Base-by-base conservation (phyloP, 2,797 vertebrate genomes). In the Eulemur albifrons region DNA sequence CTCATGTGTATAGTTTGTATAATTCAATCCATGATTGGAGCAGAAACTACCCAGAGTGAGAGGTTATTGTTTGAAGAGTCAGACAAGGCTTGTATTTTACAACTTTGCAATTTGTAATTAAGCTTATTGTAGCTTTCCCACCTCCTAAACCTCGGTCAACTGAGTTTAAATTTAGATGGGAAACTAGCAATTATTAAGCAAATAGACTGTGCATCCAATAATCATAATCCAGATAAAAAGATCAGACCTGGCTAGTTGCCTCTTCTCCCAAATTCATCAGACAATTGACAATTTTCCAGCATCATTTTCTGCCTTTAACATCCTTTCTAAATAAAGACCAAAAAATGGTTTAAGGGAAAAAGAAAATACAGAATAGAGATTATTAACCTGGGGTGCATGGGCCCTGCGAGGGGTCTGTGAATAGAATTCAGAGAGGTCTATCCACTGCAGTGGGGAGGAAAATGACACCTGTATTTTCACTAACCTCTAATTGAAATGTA, bases 1-100 rank as follows among this genome's bases (percentile, higher is more conserved):
- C 95, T 98, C 97, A 45, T 97, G 98, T 98, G 98, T 98, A 98
- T 43, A 93, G 96, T 97, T 97, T 97, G 97, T 97, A 97, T 98
- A 98, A 98, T 98, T 98, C 97, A 98, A 96, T 97, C 73, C 90
- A 96, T 96, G 97, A 98, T 95, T 57, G 77, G 96, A 98, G 82
- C 30, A 23, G 96, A 97, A 98, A 97, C 98, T 96, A 98, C 92
- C 73, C 61, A 75, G 90, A 97, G 90, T 35, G n/a, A 96, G 91
- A 97, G 96, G 97, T 96, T 97, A 94, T 97, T 97, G 65, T 93
- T 88, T 88, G 72, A 97, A 96, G 57, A 96, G 88, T 89, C 91
- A 93, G 77, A 88, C 94, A 90, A 77, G 63, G 45, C 69, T 94
- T 90, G 14, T 72, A 67, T 96, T 96, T 69, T 94, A 43, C 79